Conservation (phyloP, 1,140 invertebrate genomes). For the Bombus polaris region DNA sequence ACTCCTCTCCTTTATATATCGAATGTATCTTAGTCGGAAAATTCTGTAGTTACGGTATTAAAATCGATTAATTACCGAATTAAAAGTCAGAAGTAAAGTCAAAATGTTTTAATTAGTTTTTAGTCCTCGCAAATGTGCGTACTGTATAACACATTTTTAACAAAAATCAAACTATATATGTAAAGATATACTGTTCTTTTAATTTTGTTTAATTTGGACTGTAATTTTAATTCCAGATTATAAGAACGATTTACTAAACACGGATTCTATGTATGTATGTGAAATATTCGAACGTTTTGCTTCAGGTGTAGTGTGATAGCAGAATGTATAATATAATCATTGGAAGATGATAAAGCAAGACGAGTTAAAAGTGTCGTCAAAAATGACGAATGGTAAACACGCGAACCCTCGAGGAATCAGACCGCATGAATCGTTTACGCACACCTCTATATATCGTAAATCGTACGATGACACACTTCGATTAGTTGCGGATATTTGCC, state of each 20-base stretch:
- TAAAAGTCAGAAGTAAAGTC: no score
- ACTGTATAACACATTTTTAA: no score
- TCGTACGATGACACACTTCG: conserved; percentile 66
- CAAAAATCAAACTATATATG: no score
- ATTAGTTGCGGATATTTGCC: conserved; percentile 72
- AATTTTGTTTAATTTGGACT: no score
- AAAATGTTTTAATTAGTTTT: no score
- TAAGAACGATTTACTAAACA: background rate
- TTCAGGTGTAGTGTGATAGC: background rate
- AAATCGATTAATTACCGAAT: no score
- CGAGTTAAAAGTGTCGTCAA: background rate
- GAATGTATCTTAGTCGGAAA: background rate
- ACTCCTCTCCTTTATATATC: no score
- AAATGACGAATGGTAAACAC: conserved; percentile 24
- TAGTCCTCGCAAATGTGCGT: no score
- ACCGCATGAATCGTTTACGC: conserved; percentile 38
- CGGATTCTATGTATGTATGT: background rate
- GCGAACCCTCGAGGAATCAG: conserved; percentile 65
- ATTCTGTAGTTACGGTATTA: no score
- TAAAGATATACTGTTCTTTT: no score
- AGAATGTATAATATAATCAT: background rate
- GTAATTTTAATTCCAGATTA: no score
- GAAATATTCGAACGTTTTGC: background rate
- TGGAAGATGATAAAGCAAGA: no score
- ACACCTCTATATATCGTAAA: conserved; percentile 23